Evolutionary conservation across 2,797 vertebrate species (phyloP).

Genomic region (Sebastes hopkinsi): DNA sequence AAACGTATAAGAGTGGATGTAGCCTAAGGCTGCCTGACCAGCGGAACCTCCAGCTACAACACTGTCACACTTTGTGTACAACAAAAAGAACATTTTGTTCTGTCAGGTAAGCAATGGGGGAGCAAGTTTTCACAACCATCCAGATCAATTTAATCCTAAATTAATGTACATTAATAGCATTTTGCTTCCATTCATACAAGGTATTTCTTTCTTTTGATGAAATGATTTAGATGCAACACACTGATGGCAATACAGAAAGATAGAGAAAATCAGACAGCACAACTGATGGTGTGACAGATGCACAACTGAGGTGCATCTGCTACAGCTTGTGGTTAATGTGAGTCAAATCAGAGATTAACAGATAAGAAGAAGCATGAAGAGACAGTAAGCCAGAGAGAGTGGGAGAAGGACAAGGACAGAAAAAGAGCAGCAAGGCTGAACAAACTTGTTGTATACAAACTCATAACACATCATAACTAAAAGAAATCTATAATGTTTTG

Average conservation of each 20-base stretch:
- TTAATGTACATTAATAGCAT: not conserved
- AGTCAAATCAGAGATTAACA: conserved; percentile 15
- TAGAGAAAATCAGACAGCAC: not conserved
- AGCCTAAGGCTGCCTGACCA: conserved; percentile 4
- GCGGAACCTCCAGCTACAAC: not conserved
- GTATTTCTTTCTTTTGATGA: not conserved
- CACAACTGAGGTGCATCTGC: conserved; percentile 37
- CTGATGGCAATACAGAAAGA: not conserved
- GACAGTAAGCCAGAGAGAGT: not conserved
- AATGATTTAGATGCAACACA: not conserved
- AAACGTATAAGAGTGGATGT: too few species aligned
- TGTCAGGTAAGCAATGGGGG: not conserved
- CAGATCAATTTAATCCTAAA: not conserved
- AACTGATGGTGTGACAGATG: conserved; percentile 17
- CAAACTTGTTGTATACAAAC: not conserved
- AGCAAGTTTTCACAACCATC: not conserved
- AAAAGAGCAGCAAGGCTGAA: not conserved
- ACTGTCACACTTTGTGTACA: not conserved
- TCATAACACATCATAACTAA: not conserved
- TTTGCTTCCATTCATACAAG: not conserved
- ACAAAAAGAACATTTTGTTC: not conserved
- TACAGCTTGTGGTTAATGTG: conserved; percentile 12
- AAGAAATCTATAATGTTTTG: not conserved
- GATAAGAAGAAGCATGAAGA: not conserved
- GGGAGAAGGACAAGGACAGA: not conserved